Percentiles rank a stretch among this genome's conserved stretches.
phyloP scores from a whole-genome alignment of 2,797 vertebrate genomes.

The Hozukius guyotensis region DNA sequence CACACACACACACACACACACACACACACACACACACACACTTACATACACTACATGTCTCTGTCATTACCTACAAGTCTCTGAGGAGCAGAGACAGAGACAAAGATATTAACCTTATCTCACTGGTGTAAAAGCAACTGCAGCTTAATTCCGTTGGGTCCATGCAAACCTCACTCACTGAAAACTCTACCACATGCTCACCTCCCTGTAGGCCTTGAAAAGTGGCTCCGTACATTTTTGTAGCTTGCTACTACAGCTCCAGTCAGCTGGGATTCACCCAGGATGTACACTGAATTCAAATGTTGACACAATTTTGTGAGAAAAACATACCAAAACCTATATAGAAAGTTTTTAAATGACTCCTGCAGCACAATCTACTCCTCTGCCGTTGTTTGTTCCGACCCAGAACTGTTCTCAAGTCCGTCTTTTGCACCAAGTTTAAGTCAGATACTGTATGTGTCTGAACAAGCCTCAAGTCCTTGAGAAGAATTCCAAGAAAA shows the following conservation, averaged over 20 bases:
- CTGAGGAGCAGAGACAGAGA: background rate
- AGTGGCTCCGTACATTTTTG: background rate
- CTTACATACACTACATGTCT: background rate
- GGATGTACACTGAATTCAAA: background rate
- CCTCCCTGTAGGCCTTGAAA: background rate
- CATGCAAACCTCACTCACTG: background rate
- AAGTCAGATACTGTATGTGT: background rate
- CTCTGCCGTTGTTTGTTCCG: background rate
- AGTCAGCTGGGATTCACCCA: slow-evolving; percentile 1
- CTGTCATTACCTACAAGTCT: slow-evolving; percentile 13
- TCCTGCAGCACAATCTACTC: background rate
- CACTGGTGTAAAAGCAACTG: slow-evolving; percentile 1
- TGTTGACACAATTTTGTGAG: slow-evolving; percentile 12
- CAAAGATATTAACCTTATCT: slow-evolving; percentile 24
- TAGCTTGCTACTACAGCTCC: background rate
- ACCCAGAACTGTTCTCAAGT: background rate
- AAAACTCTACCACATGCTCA: background rate
- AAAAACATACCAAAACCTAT: background rate
- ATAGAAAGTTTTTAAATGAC: background rate
- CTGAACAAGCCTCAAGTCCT: background rate
- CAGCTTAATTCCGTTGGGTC: background rate
- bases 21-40: background rate
- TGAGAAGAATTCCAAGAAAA: background rate
- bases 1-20: background rate
- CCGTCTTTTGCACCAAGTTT: background rate